Evolutionary conservation across 2,888 invertebrate genomes (phyloP).

Genomic region (Nomada fabriciana): DNA sequence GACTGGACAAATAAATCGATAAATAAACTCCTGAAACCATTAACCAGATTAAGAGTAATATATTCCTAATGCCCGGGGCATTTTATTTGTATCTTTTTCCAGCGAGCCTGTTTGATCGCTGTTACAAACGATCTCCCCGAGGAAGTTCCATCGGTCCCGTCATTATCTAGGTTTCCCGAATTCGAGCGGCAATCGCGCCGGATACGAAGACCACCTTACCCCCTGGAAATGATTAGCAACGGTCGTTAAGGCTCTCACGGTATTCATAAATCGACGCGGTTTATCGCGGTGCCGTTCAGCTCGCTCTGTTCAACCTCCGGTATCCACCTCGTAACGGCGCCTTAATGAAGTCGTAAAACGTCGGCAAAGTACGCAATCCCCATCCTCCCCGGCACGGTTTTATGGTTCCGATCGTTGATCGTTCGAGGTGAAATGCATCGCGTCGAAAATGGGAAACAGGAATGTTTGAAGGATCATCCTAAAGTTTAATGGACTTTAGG

Average conservation of each 20-base stretch:
- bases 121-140: not conserved
- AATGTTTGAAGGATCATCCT: not conserved
- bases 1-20: no score
- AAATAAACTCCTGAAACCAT: not conserved
- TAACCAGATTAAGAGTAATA: constrained; percentile 12
- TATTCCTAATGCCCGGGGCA: not conserved
- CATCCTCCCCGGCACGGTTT: not conserved
- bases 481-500: constrained; percentile 1
- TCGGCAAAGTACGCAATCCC: constrained; percentile 37
- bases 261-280: constrained; percentile 70
- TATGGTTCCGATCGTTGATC: constrained; percentile 36
- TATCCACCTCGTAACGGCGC: constrained; percentile 68
- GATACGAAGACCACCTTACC: constrained; percentile 23
- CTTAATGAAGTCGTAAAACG: constrained; percentile 73
- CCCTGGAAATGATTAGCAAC: constrained; percentile 67
- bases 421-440: not conserved
- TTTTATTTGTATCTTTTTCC: not conserved
- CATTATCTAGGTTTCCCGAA: constrained; percentile 26
- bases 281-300: constrained; percentile 64
- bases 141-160: constrained; percentile 4
- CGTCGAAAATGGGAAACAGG: not conserved
- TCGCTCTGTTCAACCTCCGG: constrained; percentile 66
- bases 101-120: not conserved
- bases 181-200: constrained; percentile 18
- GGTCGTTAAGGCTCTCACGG: constrained; percentile 61